A percentile compares a stretch with the other conserved stretches of the same genome.
These are phyloP conservation scores for Eupithecia inturbata DNA, from an alignment of 2,888 invertebrate species.

Conservation along the genomic window DNA sequence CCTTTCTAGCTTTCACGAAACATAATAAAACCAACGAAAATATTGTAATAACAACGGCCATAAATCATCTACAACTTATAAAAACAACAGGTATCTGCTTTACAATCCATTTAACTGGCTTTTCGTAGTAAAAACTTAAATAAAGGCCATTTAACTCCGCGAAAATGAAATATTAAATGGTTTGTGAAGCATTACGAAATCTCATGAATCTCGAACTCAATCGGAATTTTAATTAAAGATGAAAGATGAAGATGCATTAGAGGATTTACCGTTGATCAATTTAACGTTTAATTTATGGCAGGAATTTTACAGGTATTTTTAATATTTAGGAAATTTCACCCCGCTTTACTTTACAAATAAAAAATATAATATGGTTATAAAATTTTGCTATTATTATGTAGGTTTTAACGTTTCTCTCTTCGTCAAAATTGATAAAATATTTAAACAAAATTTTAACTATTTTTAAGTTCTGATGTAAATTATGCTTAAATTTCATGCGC, in stretches of 20 bases:
- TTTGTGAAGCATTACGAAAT: conserved; percentile 40
- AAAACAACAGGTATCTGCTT: not conserved
- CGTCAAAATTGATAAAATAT: not conserved
- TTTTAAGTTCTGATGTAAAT: too few species aligned
- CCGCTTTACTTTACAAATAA: not conserved
- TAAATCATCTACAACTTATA: not conserved
- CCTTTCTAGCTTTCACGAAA: not conserved
- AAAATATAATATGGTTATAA: not conserved
- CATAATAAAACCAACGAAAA: not conserved
- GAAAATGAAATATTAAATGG: conserved; percentile 42
- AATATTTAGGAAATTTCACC: not conserved
- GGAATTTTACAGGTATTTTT: not conserved
- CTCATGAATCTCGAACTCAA: conserved; percentile 42
- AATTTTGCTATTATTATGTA: not conserved
- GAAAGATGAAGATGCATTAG: conserved; percentile 40
- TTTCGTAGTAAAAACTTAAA: conserved; percentile 16
- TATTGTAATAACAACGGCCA: not conserved
- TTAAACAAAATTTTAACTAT: too few species aligned
- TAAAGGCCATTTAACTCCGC: conserved; percentile 17
- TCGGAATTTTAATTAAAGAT: conserved; percentile 47
- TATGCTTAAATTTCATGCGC: not conserved
- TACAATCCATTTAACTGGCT: not conserved
- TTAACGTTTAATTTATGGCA: conserved; percentile 17
- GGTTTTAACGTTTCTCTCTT: not conserved
- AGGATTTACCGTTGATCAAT: conserved; percentile 29